phyloP scores from a whole-genome alignment of 2,888 invertebrate species.

The Dolomedes plantarius region DNA sequence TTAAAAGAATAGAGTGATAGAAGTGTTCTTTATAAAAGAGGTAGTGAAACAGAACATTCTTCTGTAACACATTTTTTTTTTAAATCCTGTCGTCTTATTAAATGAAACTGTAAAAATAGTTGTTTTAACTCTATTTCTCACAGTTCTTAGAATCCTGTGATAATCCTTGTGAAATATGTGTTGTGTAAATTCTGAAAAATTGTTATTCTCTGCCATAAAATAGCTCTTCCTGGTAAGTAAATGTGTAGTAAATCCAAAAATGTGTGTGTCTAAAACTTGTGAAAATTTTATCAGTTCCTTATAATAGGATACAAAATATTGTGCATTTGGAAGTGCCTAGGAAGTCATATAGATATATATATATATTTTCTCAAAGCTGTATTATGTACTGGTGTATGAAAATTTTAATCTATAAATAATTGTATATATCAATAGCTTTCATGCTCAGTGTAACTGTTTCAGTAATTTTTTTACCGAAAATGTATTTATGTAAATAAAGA shows the following conservation, averaged over 20 bases:
- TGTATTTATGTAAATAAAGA: conserved; percentile 71
- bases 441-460: neutral
- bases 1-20: no score
- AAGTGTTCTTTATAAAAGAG: no score
- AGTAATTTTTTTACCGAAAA: conserved; percentile 34
- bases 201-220: neutral
- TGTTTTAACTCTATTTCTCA: no score
- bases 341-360: neutral
- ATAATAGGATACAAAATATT: neutral
- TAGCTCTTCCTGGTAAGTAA: neutral
- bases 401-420: conserved; percentile 2
- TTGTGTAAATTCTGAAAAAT: neutral
- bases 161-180: neutral
- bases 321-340: conserved; percentile 7
- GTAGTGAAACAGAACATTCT: no score
- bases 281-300: neutral
- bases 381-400: neutral
- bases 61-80: no score
- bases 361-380: conserved; percentile 5
- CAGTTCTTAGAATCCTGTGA: neutral
- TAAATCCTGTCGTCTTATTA: no score
- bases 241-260: neutral
- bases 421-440: neutral
- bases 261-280: neutral
- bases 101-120: no score